Base-by-base conservation (phyloP, 2,113 vertebrate genomes). In the Daubentonia madagascariensis region DNA sequence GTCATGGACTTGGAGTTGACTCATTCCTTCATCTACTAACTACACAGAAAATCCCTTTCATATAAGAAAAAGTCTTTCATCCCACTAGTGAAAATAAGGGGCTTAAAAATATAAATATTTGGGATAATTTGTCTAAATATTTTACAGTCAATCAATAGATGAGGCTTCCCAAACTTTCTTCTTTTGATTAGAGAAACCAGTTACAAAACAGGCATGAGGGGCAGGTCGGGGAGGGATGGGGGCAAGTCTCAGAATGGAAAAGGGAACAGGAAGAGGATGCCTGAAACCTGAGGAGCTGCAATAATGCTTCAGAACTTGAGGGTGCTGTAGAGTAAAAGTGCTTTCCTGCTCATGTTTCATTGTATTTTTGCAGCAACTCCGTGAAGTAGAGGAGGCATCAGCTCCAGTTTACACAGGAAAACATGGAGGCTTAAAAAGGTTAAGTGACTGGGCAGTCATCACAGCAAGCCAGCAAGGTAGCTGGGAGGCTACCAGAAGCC, bases 401-500 rank as follows among this genome's bases (percentile, higher is more conserved):
- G 3, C 5, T 28, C 32, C 32, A 85, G 4, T 16, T 48, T 52
- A 16, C 17, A 7, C 2, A n/a, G 50, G 61, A 84, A 72, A 86
- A 68, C 18, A 54, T 1, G 17, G 30, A 67, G 23, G 32, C 8
- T 40, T 35, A 14, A 7, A 68, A 45, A 75, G 50, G n/a, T 1
- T 11, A n/a, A 14, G 54, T 6, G 37, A 5, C 6, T 4, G 2
- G 16, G 6, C 28, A 4, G 48, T 87, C 8, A 48, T 70, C 84
- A 45, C 28, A 86, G 48, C 22, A 16, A 14, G 45, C 30, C 17
- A 12, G 25, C 73, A 5, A 18, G 30, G 40, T 37, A 17, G 59
- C 5, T 10, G 22, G 16, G 0, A 1, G n/a, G 10, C 13, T 18
- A 0, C 1, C 9, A 52, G 68, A 32, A 81, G 28, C 37, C 61